A percentile compares a stretch with the other conserved stretches of the same genome.
Evolutionary conservation across 2,797 vertebrate species (phyloP).

Genomic region (Erithacus rubecula): DNA sequence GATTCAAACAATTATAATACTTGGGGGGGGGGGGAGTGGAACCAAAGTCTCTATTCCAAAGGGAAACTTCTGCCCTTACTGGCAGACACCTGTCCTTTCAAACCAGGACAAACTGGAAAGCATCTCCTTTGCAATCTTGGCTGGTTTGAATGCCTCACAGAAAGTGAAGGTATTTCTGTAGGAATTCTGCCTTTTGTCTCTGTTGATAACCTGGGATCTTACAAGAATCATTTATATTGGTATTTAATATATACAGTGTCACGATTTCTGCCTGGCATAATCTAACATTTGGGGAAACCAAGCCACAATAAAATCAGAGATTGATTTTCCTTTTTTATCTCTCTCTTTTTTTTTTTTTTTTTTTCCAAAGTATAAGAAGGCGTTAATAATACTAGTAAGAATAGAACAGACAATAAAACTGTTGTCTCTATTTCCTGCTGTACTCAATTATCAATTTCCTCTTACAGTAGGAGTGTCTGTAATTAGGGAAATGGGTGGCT

Average conservation of each 20-base stretch:
- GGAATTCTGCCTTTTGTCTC: background rate
- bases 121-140: background rate
- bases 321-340: background rate
- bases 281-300: background rate
- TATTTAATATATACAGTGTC: background rate
- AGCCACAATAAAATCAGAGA: background rate
- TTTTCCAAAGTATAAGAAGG: background rate
- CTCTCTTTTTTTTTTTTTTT: background rate
- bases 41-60: no score
- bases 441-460: conserved; percentile 22
- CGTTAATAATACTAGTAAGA: background rate
- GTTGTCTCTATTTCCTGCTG: conserved; percentile 7
- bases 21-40: no score
- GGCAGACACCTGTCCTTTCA: no score
- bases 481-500: background rate
- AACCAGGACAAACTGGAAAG: no score
- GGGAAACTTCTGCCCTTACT: no score
- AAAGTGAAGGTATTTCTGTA: background rate
- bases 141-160: background rate
- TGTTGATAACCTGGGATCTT: background rate
- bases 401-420: background rate
- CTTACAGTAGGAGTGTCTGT: conserved; percentile 9
- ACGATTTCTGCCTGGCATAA: background rate
- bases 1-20: no score
- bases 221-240: background rate